These are phyloP conservation scores for Heteromurus nitidus DNA, from an alignment of 2,888 invertebrate genomes.

Conservation along the genomic window DNA sequence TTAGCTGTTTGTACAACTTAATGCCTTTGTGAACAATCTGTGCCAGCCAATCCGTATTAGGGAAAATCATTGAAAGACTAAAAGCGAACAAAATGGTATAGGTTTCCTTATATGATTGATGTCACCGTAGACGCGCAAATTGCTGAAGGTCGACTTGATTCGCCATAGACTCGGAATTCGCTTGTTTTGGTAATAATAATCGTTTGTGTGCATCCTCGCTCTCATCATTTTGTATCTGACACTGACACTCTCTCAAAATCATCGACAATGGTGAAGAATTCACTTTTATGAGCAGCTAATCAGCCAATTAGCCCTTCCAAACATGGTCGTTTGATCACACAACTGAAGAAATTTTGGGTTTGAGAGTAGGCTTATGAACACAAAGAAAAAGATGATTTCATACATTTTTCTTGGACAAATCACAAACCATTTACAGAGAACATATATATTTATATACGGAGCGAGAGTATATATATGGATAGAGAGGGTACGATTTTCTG, in stretches of 20 bases:
- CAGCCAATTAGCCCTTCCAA: slow-evolving; percentile 18
- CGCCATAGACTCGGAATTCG: not conserved
- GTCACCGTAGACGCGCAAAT: not conserved
- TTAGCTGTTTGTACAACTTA: too few relatives aligned
- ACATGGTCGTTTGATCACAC: slow-evolving; percentile 9
- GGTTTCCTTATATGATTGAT: slow-evolving; percentile 25
- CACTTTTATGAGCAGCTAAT: not conserved
- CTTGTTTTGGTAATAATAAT: not conserved
- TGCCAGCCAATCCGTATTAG: slow-evolving; percentile 10
- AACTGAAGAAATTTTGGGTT: not conserved
- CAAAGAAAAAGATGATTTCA: not conserved
- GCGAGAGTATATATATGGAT: too few relatives aligned
- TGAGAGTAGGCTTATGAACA: not conserved
- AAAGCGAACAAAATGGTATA: not conserved
- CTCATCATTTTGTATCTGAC: not conserved
- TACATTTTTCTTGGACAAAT: too few relatives aligned
- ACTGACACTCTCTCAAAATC: too few relatives aligned
- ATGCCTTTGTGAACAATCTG: too few relatives aligned
- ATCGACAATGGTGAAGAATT: not conserved
- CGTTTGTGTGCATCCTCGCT: not conserved
- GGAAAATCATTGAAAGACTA: not conserved
- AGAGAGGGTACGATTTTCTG: too few relatives aligned
- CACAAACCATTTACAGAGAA: too few relatives aligned
- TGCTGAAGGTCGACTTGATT: not conserved
- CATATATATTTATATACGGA: too few relatives aligned